Percentiles rank a stretch among this genome's conserved stretches.
phyloP scores from a whole-genome alignment of 2,797 vertebrate species.

The Passerculus sandwichensis region DNA sequence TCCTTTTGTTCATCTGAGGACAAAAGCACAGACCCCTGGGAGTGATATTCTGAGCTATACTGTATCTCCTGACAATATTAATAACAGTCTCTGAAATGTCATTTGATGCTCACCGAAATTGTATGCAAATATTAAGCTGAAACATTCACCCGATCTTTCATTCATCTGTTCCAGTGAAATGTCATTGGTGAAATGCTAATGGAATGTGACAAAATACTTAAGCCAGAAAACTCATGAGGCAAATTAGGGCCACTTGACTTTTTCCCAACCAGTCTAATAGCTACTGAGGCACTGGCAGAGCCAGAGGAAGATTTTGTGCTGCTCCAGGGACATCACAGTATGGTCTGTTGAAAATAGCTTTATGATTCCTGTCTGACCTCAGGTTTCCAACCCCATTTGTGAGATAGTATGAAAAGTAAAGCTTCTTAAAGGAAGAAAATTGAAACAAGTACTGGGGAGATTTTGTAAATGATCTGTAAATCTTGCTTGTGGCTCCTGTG shows the following conservation, averaged over 20 bases:
- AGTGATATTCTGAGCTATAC: background rate
- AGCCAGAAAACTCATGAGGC: slow-evolving; percentile 28
- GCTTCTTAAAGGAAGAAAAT: background rate
- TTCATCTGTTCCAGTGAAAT: slow-evolving; percentile 32
- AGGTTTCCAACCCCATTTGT: background rate
- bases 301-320: background rate
- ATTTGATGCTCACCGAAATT: background rate
- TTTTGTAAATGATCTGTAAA: background rate
- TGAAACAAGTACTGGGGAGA: background rate
- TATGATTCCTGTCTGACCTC: background rate
- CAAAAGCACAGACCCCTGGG: background rate
- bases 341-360: background rate
- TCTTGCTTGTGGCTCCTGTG: background rate
- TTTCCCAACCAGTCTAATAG: background rate
- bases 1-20: background rate
- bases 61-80: background rate
- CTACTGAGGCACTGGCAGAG: background rate
- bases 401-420: background rate
- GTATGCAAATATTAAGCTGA: background rate
- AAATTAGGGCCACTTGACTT: slow-evolving; percentile 51
- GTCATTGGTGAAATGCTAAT: slow-evolving; percentile 29
- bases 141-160: background rate
- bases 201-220: slow-evolving; percentile 48
- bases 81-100: background rate
- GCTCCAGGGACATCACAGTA: background rate